Percentiles rank a stretch among this genome's conserved stretches.
Evolutionary conservation across 2,888 invertebrate genomes (phyloP).

Genomic region (Cenopis cana): DNA sequence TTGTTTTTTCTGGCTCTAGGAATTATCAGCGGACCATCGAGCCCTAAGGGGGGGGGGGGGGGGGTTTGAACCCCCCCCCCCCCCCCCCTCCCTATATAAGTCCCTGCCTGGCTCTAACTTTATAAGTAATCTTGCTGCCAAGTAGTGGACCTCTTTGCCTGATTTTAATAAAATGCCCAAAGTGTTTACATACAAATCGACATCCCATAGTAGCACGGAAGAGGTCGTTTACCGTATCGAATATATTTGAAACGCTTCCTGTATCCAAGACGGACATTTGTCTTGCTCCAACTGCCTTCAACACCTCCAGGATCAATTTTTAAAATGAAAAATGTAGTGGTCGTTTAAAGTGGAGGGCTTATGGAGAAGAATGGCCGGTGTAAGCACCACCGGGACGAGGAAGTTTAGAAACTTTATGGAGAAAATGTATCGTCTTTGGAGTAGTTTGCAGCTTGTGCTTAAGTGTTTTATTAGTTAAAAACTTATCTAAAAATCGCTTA

Average conservation of each 20-base stretch:
- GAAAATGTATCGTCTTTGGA: conserved; percentile 14
- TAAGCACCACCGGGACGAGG: not conserved
- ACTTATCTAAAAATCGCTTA: too few species aligned
- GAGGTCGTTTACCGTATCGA: conserved; percentile 44
- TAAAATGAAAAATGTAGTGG: conserved; percentile 32
- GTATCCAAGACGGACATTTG: conserved; percentile 27
- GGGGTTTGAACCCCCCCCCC: too few species aligned
- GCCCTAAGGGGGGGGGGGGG: too few species aligned
- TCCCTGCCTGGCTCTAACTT: too few species aligned
- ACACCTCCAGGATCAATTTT: conserved; percentile 38
- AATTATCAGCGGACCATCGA: too few species aligned
- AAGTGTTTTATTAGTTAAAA: not conserved
- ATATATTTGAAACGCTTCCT: conserved; percentile 43
- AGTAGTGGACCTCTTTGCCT: too few species aligned
- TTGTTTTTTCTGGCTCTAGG: too few species aligned
- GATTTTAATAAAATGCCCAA: too few species aligned
- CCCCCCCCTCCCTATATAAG: too few species aligned
- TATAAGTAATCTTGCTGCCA: too few species aligned
- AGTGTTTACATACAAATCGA: not conserved
- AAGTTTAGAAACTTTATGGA: not conserved
- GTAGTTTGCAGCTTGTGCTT: too few species aligned
- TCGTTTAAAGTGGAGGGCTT: conserved; percentile 15
- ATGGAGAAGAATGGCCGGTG: conserved; percentile 11
- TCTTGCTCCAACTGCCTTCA: conserved; percentile 37
- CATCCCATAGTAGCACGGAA: conserved; percentile 26